Evolutionary conservation across 2,113 vertebrate genomes (phyloP).

Genomic region (Xerus inauris): DNA sequence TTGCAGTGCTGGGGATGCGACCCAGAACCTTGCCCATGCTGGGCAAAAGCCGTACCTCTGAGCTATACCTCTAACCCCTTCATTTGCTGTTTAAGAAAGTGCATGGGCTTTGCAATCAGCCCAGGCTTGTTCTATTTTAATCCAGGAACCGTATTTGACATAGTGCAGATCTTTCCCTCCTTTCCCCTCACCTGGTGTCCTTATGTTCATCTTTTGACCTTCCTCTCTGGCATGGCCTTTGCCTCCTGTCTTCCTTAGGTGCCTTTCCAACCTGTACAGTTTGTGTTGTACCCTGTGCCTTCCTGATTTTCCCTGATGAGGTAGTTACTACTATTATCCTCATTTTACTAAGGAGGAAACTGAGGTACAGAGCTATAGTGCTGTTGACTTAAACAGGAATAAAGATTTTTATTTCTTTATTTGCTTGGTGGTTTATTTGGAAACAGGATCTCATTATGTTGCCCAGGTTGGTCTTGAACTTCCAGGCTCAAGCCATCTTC

Average conservation of each 20-base stretch:
- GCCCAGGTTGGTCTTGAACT: neutral
- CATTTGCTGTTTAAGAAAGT: neutral
- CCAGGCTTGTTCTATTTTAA: neutral
- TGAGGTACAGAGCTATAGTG: neutral
- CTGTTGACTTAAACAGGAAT: neutral
- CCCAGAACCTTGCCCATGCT: neutral
- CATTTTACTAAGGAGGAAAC: conserved; percentile 12
- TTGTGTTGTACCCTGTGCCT: neutral
- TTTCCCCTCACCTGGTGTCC: neutral
- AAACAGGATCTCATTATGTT: neutral
- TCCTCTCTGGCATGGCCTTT: neutral
- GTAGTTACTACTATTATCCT: neutral
- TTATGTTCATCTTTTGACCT: neutral
- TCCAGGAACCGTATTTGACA: neutral
- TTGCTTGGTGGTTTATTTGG: neutral
- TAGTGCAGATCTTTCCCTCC: neutral
- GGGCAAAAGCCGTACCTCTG: accelerated
- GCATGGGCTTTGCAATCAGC: neutral
- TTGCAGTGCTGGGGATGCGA: too few relatives aligned
- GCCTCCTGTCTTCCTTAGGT: neutral
- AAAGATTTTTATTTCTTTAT: neutral
- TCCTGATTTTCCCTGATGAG: neutral
- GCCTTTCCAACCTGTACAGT: neutral
- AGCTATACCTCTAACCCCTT: neutral
- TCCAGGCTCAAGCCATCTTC: neutral